Base-by-base conservation (phyloP, 2,888 invertebrate species). In the Meiosimyza decipiens region DNA sequence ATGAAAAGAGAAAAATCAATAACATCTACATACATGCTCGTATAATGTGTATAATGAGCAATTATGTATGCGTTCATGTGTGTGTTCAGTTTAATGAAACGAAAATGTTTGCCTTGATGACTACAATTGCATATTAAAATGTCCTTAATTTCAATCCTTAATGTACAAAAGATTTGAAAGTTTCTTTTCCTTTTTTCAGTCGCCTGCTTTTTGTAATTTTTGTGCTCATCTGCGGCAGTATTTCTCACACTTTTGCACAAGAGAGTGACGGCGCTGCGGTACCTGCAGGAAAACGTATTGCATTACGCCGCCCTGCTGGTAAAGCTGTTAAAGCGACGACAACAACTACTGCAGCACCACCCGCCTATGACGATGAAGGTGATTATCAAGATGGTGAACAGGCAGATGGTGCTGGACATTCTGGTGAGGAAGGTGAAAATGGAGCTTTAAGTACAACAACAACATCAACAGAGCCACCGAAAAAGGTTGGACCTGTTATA, bases 381-480 rank as follows among this genome's bases (percentile, higher is more conserved):
- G 89, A 87, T 55, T 89, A 87, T 57, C 88, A 80, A 69, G 90
- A 89, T 28, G 91, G 91, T 52, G 91, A 89, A 22, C 89, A 89
- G 60, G 84, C 74, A 2, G 80, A 84, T 71, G 87, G 86, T 63
- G 88, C 84, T 69, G 87, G 78, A 22, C 79, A 73, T 16, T 73
- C 74, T 54, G 80, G 77, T 40, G 79, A 76, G 6, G 76, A 82
- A 18, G 87, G 85, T 49, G 89, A 88, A 5, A 28, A 57, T 57
- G 89, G 84, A 47, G 89, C 91, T 65, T 6, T 71, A 28, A 80
- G 81, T 12, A 78, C 83, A 40, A 91, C 91, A 13, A 90, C 91
- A 1, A 87, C 90, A 0, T 90, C 92, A 0, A 93, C 94, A 7
- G 92, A 92, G 80, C 88, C 92, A 67, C 91, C 92, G 78, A 93